Percentiles rank a stretch among this genome's conserved stretches.
Evolutionary conservation across 1,140 invertebrate genomes (phyloP).

Genomic region (Kradibia gibbosae): DNA sequence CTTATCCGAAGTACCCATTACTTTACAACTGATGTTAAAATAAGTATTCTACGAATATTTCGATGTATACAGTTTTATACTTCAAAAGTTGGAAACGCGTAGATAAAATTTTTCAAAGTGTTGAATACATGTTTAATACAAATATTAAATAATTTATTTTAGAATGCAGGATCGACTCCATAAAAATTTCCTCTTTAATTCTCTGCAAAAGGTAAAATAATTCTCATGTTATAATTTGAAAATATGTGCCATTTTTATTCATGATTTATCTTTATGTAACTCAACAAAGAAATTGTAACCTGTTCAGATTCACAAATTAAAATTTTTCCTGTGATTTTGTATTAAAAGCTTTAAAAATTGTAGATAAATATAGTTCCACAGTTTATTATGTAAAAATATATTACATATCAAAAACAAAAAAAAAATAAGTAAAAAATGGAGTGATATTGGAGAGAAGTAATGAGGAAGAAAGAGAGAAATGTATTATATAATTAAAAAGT

Average conservation of each 20-base stretch:
- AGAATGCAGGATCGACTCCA: neutral
- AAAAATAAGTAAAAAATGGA: neutral
- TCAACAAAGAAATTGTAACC: conserved; percentile 16
- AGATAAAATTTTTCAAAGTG: neutral
- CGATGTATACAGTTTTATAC: neutral
- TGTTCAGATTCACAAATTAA: conserved; percentile 26
- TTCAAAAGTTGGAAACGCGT: neutral
- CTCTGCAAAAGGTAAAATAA: conserved; percentile 25
- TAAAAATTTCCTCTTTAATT: neutral
- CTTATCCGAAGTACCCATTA: neutral
- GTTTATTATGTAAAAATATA: too few relatives aligned
- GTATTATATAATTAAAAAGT: too few relatives aligned
- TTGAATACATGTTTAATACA: too few relatives aligned
- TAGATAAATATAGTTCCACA: neutral
- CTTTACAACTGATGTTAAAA: neutral
- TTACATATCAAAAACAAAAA: neutral
- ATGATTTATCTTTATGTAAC: too few relatives aligned
- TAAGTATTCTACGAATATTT: neutral
- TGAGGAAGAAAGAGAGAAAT: neutral
- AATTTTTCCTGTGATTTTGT: neutral
- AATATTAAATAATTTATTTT: too few relatives aligned
- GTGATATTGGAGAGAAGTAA: neutral
- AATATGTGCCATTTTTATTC: too few relatives aligned
- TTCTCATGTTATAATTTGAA: neutral
- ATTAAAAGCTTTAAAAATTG: conserved; percentile 13